Evolutionary conservation across 2,113 vertebrate species (phyloP).

Genomic region (Lophochroa leadbeateri): DNA sequence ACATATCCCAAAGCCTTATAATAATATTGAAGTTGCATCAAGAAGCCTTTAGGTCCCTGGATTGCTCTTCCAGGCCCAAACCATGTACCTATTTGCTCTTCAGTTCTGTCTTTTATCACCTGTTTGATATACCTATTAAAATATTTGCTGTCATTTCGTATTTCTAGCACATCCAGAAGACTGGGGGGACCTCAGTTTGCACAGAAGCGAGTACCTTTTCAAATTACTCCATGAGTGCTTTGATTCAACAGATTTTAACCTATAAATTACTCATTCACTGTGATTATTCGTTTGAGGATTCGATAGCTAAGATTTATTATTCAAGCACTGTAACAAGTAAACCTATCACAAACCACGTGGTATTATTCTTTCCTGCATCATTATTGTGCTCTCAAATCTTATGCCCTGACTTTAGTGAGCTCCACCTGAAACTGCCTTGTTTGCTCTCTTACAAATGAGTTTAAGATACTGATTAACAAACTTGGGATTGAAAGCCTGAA

Average conservation of each 20-base stretch:
- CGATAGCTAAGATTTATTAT: neutral
- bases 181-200: neutral
- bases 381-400: neutral
- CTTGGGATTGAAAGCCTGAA: neutral
- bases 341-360: neutral
- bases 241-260: constrained; percentile 23
- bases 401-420: neutral
- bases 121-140: constrained; percentile 29
- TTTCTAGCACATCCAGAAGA: neutral
- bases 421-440: constrained; percentile 3
- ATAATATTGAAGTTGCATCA: constrained; percentile 11
- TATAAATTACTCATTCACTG: neutral
- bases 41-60: neutral
- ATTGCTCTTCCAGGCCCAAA: neutral
- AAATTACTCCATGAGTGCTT: neutral
- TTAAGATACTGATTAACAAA: constrained; percentile 4
- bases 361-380: neutral
- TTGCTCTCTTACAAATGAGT: constrained; percentile 5
- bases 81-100: neutral
- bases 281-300: neutral
- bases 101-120: neutral
- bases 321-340: neutral
- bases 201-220: neutral
- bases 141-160: neutral
- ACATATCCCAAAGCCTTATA: neutral